These are phyloP conservation scores for Icerya purchasi DNA, from an alignment of 2,888 invertebrate genomes.

Conservation along the genomic window DNA sequence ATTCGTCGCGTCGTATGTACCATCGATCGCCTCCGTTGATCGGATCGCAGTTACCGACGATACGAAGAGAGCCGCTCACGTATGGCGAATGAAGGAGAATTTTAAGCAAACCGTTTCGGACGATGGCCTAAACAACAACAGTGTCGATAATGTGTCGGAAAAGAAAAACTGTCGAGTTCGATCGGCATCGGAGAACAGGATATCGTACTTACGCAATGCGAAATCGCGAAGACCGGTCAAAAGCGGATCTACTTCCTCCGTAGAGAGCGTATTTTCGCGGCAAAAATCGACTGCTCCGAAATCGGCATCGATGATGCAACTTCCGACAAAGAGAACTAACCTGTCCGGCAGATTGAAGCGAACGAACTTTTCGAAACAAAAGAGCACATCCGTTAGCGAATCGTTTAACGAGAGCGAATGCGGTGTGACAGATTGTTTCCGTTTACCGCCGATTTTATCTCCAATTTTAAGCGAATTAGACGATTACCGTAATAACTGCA, in stretches of 20 bases:
- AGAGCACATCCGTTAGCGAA: constrained; percentile 5
- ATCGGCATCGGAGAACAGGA: constrained; percentile 8
- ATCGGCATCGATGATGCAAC: neutral
- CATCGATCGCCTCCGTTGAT: constrained; percentile 47
- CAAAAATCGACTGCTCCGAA: neutral
- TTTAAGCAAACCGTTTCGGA: constrained; percentile 4
- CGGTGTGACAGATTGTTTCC: constrained; percentile 32
- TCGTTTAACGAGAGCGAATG: constrained; percentile 9
- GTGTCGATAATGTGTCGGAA: neutral
- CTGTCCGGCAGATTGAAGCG: constrained; percentile 3
- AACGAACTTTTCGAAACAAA: neutral
- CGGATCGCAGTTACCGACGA: constrained; percentile 34
- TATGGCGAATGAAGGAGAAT: constrained; percentile 40
- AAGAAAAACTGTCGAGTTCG: too few relatives aligned
- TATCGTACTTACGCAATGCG: constrained; percentile 3
- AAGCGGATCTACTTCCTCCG: neutral
- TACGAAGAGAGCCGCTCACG: constrained; percentile 51
- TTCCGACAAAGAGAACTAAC: neutral
- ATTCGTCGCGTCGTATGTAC: constrained; percentile 57
- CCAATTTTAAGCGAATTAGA: constrained; percentile 25
- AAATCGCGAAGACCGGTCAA: neutral
- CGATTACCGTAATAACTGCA: constrained; percentile 4
- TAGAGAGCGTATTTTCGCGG: neutral
- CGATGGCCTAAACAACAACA: constrained; percentile 33
- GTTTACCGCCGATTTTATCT: constrained; percentile 46